Evolutionary conservation across 2,888 invertebrate genomes (phyloP).

Genomic region (Druceiella hillmani): DNA sequence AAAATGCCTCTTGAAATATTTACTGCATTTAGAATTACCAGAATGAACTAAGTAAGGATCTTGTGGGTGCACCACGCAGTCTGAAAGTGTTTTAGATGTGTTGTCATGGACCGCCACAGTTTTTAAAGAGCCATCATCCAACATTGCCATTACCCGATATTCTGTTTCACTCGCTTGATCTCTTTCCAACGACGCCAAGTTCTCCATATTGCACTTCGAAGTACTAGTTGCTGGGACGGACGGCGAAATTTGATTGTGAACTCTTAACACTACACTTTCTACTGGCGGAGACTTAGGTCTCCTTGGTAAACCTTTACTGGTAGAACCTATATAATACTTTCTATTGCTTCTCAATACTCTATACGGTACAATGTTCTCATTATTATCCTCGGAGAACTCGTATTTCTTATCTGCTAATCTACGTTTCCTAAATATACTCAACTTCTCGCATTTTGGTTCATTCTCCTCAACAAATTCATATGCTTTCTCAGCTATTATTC

Average conservation of each 20-base stretch:
- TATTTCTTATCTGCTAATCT: slow-evolving; percentile 88
- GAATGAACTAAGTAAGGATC: slow-evolving; percentile 49
- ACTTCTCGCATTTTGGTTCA: slow-evolving; percentile 75
- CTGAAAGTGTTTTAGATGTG: slow-evolving; percentile 47
- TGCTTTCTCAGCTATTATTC: slow-evolving; percentile 63
- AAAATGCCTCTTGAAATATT: slow-evolving; percentile 61
- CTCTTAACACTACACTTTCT: slow-evolving; percentile 41
- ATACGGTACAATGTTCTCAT: slow-evolving; percentile 61
- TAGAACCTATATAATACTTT: slow-evolving; percentile 45
- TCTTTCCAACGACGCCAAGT: slow-evolving; percentile 31
- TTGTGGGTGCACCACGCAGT: slow-evolving; percentile 41
- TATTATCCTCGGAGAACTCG: slow-evolving; percentile 79
- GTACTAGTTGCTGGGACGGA: slow-evolving; percentile 36
- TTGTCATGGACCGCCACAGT: slow-evolving; percentile 48
- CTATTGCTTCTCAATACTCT: slow-evolving; percentile 54
- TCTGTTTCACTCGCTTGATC: slow-evolving; percentile 46
- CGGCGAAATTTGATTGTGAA: slow-evolving; percentile 42
- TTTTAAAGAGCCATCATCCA: slow-evolving; percentile 48
- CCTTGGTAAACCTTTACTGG: slow-evolving; percentile 32
- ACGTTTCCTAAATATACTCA: slow-evolving; percentile 80
- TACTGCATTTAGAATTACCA: slow-evolving; percentile 55
- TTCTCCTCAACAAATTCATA: slow-evolving; percentile 83
- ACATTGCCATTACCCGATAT: slow-evolving; percentile 47
- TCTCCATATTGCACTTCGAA: slow-evolving; percentile 32
- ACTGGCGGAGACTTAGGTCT: slow-evolving; percentile 43